Evolutionary conservation across 2,888 invertebrate genomes (phyloP), one percentile per base, ranked within the genome.

Genomic region (Papilio protenor): DNA sequence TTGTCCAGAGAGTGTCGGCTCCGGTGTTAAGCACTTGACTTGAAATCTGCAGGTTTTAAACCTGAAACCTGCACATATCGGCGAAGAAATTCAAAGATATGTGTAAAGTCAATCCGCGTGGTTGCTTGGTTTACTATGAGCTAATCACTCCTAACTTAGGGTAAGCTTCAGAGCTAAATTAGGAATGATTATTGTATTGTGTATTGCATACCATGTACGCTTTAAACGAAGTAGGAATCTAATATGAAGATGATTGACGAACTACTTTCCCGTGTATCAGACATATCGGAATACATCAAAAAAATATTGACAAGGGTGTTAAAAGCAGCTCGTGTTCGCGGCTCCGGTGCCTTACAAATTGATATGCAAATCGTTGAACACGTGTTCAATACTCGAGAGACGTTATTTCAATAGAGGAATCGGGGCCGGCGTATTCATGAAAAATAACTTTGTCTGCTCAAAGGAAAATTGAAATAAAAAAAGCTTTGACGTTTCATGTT

Each of bases 311-410:
- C 23, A 21, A 18, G 70, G 47, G 76, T 57, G 70, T 76, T 69
- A 57, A 70, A 76, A 61, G 14, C 49, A 5, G 49, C 18, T 27
- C 57, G 40, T 57, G 18, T 59, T 61, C 52, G 59, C 75, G 40
- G 55, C 61, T 52, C 66, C 16, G 69, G 55, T 72, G 52, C 59
- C 77, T 57, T 77, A 73, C 75, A 75, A 75, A 77, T 77, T 77
- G 77, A 77, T 75, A 77, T 77, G 77, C 74, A 77, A 77, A 77
- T 75, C 40, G 66, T 61, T 23, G 61, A 77, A 77, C 77, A 77
- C 77, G 77, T 77, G 77, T 75, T 77, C 77, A 61, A 77, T 77
- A 69, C 75, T 57, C 77, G 33, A 59, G 77, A 77, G 77, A 75
- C 74, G 70, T 70, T 71, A 75, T 77, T 77, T 77, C 74, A 75